phyloP scores from a whole-genome alignment of 2,888 invertebrate genomes.

The Drosophila pseudotakahashii region DNA sequence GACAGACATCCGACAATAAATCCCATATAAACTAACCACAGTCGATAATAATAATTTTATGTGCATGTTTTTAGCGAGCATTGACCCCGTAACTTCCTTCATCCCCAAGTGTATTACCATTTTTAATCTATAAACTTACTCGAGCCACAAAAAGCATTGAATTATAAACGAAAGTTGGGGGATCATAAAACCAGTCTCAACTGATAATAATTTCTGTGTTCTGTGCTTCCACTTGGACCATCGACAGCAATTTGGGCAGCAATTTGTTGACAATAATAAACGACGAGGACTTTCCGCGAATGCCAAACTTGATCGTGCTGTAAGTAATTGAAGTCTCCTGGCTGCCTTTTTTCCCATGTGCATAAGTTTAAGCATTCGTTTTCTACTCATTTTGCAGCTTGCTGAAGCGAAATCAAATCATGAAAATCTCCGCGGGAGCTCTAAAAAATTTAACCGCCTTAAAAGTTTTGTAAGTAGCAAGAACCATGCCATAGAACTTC shows the following conservation, averaged over 20 bases:
- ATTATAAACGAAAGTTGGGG: constrained; percentile 38
- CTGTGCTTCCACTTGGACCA: constrained; percentile 36
- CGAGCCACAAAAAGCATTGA: constrained; percentile 39
- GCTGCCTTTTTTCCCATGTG: constrained; percentile 4
- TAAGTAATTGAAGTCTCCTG: constrained; percentile 86
- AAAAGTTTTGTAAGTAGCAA: constrained; percentile 92
- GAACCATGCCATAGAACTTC: constrained; percentile 24
- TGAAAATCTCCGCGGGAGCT: constrained; percentile 90
- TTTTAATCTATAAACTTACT: constrained; percentile 44
- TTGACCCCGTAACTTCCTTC: constrained; percentile 29
- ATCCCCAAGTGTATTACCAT: constrained; percentile 26
- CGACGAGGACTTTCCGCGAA: constrained; percentile 88
- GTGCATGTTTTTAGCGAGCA: constrained; percentile 48
- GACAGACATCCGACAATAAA: not conserved
- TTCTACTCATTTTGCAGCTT: constrained; percentile 86
- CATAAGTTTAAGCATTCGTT: constrained; percentile 24
- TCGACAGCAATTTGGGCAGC: constrained; percentile 89
- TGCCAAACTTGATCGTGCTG: constrained; percentile 91
- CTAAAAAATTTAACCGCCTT: constrained; percentile 92
- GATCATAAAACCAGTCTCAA: constrained; percentile 31
- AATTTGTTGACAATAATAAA: constrained; percentile 90
- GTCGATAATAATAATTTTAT: constrained; percentile 40
- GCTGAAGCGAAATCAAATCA: constrained; percentile 93
- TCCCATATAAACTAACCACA: constrained; percentile 24
- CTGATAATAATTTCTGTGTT: constrained; percentile 43